Base-by-base conservation (phyloP, 2,888 invertebrate genomes). In the Nebria salina region DNA sequence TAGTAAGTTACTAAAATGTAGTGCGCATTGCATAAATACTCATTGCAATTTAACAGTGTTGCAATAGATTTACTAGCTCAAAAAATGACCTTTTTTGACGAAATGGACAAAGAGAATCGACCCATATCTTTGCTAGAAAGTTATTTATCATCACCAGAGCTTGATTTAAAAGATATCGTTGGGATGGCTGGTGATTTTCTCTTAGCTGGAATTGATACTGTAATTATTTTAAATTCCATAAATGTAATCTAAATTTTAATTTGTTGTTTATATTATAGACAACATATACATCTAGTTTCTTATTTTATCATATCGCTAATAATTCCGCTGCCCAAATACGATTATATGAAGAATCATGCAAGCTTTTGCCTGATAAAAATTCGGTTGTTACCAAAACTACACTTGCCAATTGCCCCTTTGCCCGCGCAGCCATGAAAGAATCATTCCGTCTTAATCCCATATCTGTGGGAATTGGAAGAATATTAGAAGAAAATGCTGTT, bases 191-290 rank as follows among this genome's bases (percentile, higher is more conserved):
- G 95, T 65, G 97, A 97, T 88, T 92, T 96, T 86, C 88, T 97
- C 34, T 91, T 97, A 86, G 97, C 96, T 76, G 96, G 96, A 81
- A 93, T 97, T 81, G 97, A 97, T 86, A 97, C 97, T 82, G 95
- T 95, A 90, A 89, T 86, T 76, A 72, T 9, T 25, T 8, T 5
- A 1, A 5, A 25, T 15, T 25, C n/a, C 41, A 41, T 73, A 11
- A n/a, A 34, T 41, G 9, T 34, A 73, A 11, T 6, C 42, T 41
- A 8, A 42, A 73, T 5, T 11, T 6, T 73, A 64, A 73, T 72
- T 73, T 77, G 34, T 34, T 4, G 3, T 20, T 75, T 77, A 81
- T 75, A 70, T 66, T 77, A 82, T 87, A 95, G 95, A 95, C 95
- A 0, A 92, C 96, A 0, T 96, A 95, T 87, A 91, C 94, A 0